These are phyloP conservation scores for Ellobius talpinus DNA, from an alignment of 2,113 vertebrate genomes.

Conservation along the genomic window DNA sequence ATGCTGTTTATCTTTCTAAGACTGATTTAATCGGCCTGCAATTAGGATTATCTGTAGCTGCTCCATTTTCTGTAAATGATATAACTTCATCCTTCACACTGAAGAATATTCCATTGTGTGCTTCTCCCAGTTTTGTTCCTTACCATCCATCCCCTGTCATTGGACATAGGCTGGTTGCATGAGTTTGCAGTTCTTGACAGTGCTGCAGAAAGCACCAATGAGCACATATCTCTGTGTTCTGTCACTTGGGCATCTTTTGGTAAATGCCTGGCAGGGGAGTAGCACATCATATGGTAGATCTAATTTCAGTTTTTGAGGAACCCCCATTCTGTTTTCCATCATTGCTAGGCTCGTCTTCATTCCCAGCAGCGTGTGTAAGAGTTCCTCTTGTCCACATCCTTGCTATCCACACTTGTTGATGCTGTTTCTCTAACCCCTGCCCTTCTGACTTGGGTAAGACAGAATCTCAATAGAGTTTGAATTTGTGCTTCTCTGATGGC, in stretches of 20 bases:
- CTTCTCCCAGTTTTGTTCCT: not conserved
- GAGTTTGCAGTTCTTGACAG: not conserved
- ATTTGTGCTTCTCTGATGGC: not conserved
- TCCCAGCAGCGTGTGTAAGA: not conserved
- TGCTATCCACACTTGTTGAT: not conserved
- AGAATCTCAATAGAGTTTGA: not conserved
- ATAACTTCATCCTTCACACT: not conserved
- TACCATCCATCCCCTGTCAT: not conserved
- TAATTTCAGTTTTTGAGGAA: not conserved
- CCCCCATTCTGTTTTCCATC: not conserved
- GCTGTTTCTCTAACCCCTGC: not conserved
- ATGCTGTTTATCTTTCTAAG: not conserved
- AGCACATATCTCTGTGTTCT: not conserved
- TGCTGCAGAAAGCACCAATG: not conserved
- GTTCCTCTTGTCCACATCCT: not conserved
- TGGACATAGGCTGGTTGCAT: not conserved
- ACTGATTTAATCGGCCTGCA: not conserved
- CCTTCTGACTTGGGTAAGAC: not conserved
- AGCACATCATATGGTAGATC: not conserved
- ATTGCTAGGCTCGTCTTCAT: not conserved
- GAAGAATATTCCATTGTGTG: not conserved
- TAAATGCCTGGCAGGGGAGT: not conserved
- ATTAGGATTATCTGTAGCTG: not conserved
- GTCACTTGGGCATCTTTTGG: not conserved
- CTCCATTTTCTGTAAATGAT: not conserved